Conservation (phyloP, 2,888 invertebrate genomes). For the Phrixothrix hirtus region DNA sequence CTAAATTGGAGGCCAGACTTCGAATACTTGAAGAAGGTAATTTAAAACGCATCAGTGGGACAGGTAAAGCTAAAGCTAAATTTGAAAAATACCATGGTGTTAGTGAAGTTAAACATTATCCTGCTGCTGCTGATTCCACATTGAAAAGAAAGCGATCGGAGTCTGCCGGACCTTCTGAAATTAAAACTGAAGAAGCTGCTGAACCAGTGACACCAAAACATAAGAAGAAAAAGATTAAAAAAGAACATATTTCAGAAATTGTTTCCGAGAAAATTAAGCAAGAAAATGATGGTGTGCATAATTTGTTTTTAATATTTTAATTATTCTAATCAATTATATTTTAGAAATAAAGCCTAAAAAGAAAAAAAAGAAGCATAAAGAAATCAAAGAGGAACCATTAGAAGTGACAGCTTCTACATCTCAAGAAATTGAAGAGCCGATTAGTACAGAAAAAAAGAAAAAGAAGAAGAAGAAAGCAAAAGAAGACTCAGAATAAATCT, state of each 20-base stretch:
- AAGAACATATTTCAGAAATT: conserved; percentile 43
- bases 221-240: conserved; percentile 48
- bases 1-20: conserved; percentile 81
- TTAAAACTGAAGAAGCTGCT: conserved; percentile 38
- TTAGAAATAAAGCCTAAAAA: conserved; percentile 24
- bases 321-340: conserved; percentile 31
- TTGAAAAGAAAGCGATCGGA: conserved; percentile 63
- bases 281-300: neutral
- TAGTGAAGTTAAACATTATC: conserved; percentile 82
- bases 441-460: conserved; percentile 59
- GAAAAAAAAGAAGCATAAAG: conserved; percentile 31
- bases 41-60: conserved; percentile 79
- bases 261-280: too few species aligned
- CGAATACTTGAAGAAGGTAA: conserved; percentile 85
- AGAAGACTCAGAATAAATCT: conserved; percentile 31
- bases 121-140: conserved; percentile 80
- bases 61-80: conserved; percentile 84
- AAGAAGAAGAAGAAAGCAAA: conserved; percentile 62
- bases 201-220: conserved; percentile 42
- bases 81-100: conserved; percentile 92
- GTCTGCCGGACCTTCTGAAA: conserved; percentile 43
- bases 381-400: conserved; percentile 28
- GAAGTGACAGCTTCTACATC: conserved; percentile 26
- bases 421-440: conserved; percentile 41
- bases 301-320: neutral